Conservation (phyloP, 2,113 vertebrate species). For the Callaeas wilsoni region DNA sequence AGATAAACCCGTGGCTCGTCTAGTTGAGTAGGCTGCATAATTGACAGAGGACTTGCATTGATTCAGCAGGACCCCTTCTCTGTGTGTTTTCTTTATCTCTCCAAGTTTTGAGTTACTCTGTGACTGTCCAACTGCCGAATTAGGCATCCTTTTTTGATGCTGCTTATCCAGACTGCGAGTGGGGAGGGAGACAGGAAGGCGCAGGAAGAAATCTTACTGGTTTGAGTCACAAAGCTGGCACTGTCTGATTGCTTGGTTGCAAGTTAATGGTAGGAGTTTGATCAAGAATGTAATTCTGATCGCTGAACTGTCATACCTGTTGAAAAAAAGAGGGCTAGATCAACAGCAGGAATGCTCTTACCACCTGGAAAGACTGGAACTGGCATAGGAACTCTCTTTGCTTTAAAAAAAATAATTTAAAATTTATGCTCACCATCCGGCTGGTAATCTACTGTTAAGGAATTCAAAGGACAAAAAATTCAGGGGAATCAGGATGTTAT, state of each 20-base stretch:
- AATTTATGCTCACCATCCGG: slow-evolving; percentile 2
- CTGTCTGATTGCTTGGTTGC: slow-evolving; percentile 67
- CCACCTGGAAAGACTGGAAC: slow-evolving; percentile 37
- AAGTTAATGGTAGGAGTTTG: slow-evolving; percentile 72
- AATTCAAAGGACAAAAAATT: not conserved
- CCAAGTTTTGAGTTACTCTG: not conserved
- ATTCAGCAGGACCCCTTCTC: not conserved
- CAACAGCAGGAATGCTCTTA: slow-evolving; percentile 63
- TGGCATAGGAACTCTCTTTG: not conserved
- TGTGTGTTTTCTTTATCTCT: not conserved
- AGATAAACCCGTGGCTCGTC: slow-evolving; percentile 6
- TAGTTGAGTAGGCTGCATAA: not conserved
- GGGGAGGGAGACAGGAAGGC: slow-evolving; percentile 36
- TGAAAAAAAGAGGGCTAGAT: slow-evolving; percentile 69
- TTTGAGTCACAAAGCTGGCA: slow-evolving; percentile 71
- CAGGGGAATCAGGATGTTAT: not conserved
- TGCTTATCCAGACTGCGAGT: slow-evolving; percentile 49
- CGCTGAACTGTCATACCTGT: slow-evolving; percentile 69
- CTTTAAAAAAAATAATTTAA: not conserved
- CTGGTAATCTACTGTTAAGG: not conserved
- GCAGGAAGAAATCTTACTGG: slow-evolving; percentile 72
- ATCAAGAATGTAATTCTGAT: slow-evolving; percentile 73
- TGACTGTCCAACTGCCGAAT: not conserved
- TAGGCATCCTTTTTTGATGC: slow-evolving; percentile 22
- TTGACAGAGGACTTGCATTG: not conserved